Evolutionary conservation across 2,797 vertebrate species (phyloP).

Genomic region (Acanthis flammea): DNA sequence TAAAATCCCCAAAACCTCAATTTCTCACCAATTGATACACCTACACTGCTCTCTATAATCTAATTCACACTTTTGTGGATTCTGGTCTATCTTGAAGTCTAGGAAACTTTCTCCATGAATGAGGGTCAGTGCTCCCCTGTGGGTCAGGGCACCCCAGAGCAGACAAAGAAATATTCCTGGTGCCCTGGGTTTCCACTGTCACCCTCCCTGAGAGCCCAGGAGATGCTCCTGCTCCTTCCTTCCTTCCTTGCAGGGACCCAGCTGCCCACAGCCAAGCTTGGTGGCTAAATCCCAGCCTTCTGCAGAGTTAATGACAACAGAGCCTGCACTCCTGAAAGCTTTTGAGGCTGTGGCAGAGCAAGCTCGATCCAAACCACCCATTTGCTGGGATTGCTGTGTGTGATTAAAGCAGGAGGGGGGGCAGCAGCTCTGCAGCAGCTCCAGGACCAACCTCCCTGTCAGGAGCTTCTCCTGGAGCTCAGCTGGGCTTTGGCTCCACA

Average conservation of each 20-base stretch:
- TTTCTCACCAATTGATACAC: no score
- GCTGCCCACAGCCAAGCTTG: not conserved
- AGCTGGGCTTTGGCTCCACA: not conserved
- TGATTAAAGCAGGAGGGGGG: constrained; percentile 7
- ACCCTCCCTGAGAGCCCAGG: not conserved
- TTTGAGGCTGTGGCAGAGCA: not conserved
- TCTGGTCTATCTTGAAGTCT: no score
- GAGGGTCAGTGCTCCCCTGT: no score
- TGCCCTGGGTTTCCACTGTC: no score
- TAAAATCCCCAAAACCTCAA: no score
- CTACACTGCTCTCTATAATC: no score
- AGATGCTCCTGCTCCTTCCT: not conserved
- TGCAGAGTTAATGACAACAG: not conserved
- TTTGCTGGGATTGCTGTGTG: not conserved
- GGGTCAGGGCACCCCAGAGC: no score
- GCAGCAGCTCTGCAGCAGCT: not conserved
- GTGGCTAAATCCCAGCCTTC: not conserved
- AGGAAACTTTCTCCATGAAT: no score
- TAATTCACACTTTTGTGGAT: no score
- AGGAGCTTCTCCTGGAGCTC: not conserved
- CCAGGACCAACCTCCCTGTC: not conserved
- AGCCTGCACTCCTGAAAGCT: not conserved
- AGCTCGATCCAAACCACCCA: not conserved
- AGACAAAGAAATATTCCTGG: no score
- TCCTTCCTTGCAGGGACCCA: not conserved